Evolutionary conservation across 2,888 invertebrate species (phyloP).

Genomic region (Harpagoxenus sublaevis): DNA sequence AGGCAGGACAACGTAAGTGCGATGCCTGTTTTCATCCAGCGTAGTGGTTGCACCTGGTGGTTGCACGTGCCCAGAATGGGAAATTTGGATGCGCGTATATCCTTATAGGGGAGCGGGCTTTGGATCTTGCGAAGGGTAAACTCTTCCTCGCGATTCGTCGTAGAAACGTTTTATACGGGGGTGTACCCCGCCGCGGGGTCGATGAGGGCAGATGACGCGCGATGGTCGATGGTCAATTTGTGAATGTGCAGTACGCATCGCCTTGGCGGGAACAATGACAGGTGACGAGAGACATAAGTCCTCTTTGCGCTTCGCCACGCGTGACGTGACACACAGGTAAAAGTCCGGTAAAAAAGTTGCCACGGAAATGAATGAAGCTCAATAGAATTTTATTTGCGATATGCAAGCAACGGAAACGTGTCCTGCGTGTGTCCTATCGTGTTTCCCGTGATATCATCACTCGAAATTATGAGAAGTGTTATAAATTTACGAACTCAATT

Average conservation of each 20-base stretch:
- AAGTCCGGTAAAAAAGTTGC: neutral
- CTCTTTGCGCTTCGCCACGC: neutral
- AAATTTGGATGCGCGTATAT: neutral
- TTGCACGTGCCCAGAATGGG: slow-evolving; percentile 24
- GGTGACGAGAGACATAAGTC: slow-evolving; percentile 50
- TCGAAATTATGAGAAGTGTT: neutral
- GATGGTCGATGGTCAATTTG: slow-evolving; percentile 38
- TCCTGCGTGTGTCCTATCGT: neutral
- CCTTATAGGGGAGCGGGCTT: too few relatives aligned
- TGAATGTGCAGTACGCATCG: slow-evolving; percentile 32
- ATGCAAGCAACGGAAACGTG: neutral
- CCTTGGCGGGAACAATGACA: slow-evolving; percentile 57
- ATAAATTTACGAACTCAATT: neutral
- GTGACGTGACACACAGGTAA: neutral
- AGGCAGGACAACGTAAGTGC: slow-evolving; percentile 50
- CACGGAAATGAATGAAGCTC: slow-evolving; percentile 10
- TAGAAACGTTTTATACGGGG: neutral
- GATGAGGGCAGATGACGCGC: slow-evolving; percentile 43
- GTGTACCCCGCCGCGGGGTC: slow-evolving; percentile 20
- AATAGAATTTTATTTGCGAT: neutral
- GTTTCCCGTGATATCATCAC: neutral
- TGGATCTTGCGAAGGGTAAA: neutral
- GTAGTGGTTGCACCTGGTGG: neutral
- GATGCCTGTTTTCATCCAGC: neutral
- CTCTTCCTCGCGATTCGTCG: neutral